Evolutionary conservation across 1,140 invertebrate genomes (phyloP).

Genomic region (Sminthurides bifidus): DNA sequence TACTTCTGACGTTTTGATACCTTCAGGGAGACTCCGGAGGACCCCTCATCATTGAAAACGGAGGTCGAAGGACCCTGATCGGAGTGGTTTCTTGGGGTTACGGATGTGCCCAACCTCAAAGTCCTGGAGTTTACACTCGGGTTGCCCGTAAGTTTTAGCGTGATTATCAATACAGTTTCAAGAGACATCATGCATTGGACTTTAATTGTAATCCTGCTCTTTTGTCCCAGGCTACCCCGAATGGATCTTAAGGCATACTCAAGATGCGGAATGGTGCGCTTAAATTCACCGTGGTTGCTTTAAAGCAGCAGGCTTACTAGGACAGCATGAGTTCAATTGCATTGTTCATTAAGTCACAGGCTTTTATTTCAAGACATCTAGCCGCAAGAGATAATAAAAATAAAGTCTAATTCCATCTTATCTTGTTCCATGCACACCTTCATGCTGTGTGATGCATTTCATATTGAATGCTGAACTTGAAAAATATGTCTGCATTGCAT

Average conservation of each 20-base stretch:
- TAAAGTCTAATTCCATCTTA: no score
- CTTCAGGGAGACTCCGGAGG: slow-evolving; percentile 19
- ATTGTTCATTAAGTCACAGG: no score
- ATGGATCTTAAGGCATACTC: slow-evolving; percentile 15
- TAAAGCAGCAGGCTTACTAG: no score
- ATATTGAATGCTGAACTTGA: no score
- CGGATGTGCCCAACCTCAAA: slow-evolving; percentile 13
- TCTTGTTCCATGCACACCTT: no score
- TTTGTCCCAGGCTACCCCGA: slow-evolving; percentile 11
- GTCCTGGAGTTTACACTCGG: slow-evolving; percentile 21
- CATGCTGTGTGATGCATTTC: no score
- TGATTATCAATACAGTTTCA: not conserved
- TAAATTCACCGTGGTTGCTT: no score
- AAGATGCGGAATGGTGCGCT: slow-evolving; percentile 27
- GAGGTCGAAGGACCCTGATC: slow-evolving; percentile 19
- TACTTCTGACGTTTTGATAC: not conserved
- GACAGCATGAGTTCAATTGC: no score
- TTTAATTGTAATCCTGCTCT: not conserved
- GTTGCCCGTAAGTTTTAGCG: slow-evolving; percentile 16
- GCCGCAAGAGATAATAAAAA: no score
- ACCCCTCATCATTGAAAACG: slow-evolving; percentile 21
- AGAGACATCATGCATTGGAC: not conserved
- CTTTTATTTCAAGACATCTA: no score
- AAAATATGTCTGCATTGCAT: no score
- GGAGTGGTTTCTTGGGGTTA: slow-evolving; percentile 24